Evolutionary conservation across 2,797 vertebrate genomes (phyloP).

Genomic region (Clarias pachynema): DNA sequence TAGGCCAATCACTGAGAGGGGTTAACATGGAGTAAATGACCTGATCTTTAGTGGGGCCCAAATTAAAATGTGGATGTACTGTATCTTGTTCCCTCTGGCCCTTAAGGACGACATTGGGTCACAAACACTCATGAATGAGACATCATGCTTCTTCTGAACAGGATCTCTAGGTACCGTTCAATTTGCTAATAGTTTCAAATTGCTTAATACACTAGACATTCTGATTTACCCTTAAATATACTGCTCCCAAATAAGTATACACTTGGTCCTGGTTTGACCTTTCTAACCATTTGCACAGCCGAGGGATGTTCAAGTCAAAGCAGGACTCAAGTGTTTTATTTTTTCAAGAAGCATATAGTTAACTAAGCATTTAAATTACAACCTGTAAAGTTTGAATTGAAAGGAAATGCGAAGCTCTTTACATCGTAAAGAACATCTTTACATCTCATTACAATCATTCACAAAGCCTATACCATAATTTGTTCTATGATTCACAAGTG

Average conservation of each 20-base stretch:
- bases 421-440: too few relatives aligned
- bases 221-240: neutral
- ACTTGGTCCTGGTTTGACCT: too few relatives aligned
- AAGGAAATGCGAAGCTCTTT: neutral
- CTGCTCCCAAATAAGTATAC: too few relatives aligned
- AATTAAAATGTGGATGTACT: neutral
- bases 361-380: neutral
- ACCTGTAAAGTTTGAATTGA: neutral
- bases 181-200: neutral
- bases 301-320: too few relatives aligned
- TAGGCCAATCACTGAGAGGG: neutral
- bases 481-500: neutral
- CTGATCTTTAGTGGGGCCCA: neutral
- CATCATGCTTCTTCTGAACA: neutral
- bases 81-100: too few relatives aligned
- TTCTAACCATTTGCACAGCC: too few relatives aligned
- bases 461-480: neutral
- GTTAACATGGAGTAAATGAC: neutral
- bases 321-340: too few relatives aligned
- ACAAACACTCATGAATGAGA: neutral
- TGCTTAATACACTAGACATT: neutral
- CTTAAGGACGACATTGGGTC: neutral
- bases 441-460: neutral
- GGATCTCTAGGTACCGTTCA: neutral
- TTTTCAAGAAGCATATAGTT: neutral